These are phyloP conservation scores for Labia minor DNA, from an alignment of 2,888 invertebrate genomes.

Conservation along the genomic window DNA sequence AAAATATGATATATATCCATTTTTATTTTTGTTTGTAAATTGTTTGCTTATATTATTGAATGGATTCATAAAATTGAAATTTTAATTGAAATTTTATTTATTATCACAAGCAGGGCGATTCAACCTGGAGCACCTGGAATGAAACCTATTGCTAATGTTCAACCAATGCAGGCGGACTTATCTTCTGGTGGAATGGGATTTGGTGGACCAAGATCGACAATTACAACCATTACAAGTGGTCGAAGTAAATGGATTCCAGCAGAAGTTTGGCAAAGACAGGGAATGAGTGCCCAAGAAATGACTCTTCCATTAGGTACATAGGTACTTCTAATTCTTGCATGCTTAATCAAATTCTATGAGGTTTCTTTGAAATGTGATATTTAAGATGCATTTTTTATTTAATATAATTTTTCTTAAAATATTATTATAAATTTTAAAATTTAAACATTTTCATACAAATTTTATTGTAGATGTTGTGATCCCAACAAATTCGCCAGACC, in stretches of 20 bases:
- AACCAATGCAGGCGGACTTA: conserved; percentile 67
- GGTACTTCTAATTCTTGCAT: no score
- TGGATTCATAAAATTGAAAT: conserved; percentile 8
- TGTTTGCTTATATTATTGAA: conserved; percentile 36
- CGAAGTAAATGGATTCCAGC: conserved; percentile 68
- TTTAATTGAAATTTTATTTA: not conserved
- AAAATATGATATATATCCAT: conserved; percentile 18
- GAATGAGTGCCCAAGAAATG: conserved; percentile 92
- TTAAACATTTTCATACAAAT: no score
- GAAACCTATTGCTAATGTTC: conserved; percentile 51
- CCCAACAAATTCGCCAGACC: conserved; percentile 80
- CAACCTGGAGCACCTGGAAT: conserved; percentile 29
- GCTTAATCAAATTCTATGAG: no score
- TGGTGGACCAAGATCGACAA: conserved; percentile 17
- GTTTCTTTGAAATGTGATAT: no score
- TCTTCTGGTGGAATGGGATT: conserved; percentile 26
- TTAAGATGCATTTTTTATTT: not conserved
- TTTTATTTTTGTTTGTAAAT: conserved; percentile 29
- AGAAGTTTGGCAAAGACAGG: conserved; percentile 84
- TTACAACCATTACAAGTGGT: conserved; percentile 23
- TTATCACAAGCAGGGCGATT: conserved; percentile 25
- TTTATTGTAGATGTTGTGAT: conserved; percentile 69
- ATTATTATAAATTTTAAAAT: no score
- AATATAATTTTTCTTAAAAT: conserved; percentile 3
- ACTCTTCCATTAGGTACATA: conserved; percentile 66